Base-by-base conservation (phyloP, 2,797 vertebrate genomes). In the Aphelocoma californica region DNA sequence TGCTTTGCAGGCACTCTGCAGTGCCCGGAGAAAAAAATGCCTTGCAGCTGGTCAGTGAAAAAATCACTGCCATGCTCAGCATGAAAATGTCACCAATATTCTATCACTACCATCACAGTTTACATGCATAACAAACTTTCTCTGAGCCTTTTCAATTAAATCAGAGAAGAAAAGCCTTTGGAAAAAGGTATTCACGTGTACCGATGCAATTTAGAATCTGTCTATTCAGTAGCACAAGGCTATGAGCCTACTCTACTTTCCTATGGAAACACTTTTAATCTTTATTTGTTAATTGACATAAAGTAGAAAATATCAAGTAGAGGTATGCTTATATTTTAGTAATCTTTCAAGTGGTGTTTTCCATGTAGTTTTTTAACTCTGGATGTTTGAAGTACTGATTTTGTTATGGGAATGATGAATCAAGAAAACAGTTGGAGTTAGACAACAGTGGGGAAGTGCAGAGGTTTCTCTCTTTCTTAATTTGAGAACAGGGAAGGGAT, bases 1-100 rank as follows among this genome's bases (percentile, higher is more conserved):
- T 92, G 73, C 45, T 93, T 93, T 53, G 25, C 70, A 94, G 75
- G 44, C 10, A 0, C 29, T 72, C 31, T 23, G 61, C 28, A 51
- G 54, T 6, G 40, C 36, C 56, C 2, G 1, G 40, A 45, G 57
- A 51, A 47, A 77, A 79, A 53, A 62, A 36, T 34, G 32, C 9
- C 38, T 85, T 88, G 36, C 73, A 95, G 88, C 67, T 95, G 93
- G 75, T 95, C 93, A 93, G 64, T 85, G 57, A 81, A 92, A 90
- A 89, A 81, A 93, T 91, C 38, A 51, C 13, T 83, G 58, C 4
- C 11, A 77, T 38, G 48, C 58, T 83, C 64, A 42, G 25, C 0
- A 1, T 44, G 84, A 95, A 95, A 93, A 86, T 71, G 58, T 74
- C 57, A 92, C 60, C 1, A 1, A 60, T 54, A 34, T 28, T 77